These are phyloP conservation scores for Vultur gryphus DNA, from an alignment of 2,797 vertebrate species.

Conservation along the genomic window DNA sequence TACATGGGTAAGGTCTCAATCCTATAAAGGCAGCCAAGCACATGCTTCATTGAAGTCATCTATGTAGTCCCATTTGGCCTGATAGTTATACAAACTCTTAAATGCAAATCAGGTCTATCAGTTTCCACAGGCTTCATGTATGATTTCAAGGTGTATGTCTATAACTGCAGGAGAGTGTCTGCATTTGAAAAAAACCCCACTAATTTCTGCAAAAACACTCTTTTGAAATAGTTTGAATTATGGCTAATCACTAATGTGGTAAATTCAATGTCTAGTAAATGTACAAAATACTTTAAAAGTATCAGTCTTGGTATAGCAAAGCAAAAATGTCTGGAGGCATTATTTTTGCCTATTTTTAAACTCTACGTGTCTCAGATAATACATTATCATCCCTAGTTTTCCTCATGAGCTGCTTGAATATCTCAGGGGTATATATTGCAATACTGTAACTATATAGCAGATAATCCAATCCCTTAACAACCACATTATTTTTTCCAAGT, in stretches of 20 bases:
- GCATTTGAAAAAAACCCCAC: background rate
- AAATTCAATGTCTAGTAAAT: background rate
- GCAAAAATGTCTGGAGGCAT: background rate
- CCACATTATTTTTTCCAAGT: background rate
- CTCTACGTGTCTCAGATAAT: background rate
- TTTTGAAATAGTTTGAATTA: background rate
- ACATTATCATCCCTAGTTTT: background rate
- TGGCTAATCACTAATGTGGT: background rate
- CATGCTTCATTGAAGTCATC: background rate
- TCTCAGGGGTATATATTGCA: background rate
- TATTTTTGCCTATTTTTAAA: conserved; percentile 25
- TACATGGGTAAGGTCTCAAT: background rate
- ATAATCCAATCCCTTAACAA: background rate
- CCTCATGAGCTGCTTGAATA: background rate
- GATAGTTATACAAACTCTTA: background rate
- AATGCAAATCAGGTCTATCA: background rate
- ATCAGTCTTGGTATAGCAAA: background rate
- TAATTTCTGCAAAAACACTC: background rate
- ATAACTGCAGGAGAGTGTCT: background rate
- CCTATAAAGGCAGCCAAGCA: background rate
- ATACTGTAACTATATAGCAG: background rate
- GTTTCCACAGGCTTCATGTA: background rate
- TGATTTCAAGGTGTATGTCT: background rate
- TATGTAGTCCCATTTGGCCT: background rate
- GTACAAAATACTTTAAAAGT: background rate